These are phyloP conservation scores for Pseudochromis fuscus DNA, from an alignment of 2,797 vertebrate genomes.

Conservation along the genomic window DNA sequence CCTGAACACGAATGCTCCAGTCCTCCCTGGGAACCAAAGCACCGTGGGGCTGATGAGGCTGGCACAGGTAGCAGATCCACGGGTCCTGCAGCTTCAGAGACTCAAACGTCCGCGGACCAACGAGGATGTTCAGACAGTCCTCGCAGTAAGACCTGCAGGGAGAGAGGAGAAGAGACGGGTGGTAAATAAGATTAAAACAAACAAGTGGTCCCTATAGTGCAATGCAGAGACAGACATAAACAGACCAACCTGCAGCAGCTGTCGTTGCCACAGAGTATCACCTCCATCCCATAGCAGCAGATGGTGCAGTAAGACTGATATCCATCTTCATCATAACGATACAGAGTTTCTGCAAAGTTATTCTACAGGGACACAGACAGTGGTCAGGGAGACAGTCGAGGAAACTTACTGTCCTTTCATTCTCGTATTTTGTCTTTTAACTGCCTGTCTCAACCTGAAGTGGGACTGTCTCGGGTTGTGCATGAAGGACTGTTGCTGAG, in stretches of 20 bases:
- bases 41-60: constrained; percentile 81
- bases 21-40: constrained; percentile 87
- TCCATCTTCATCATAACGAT: constrained; percentile 84
- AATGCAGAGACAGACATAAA: fast-evolving
- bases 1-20: constrained; percentile 91
- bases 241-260: constrained; percentile 83
- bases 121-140: constrained; percentile 91
- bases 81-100: constrained; percentile 88
- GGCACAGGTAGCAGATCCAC: constrained; percentile 95
- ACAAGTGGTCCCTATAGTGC: fast-evolving
- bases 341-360: constrained; percentile 83
- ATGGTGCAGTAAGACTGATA: constrained; percentile 88
- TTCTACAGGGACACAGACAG: constrained; percentile 60
- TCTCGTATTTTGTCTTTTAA: no score
- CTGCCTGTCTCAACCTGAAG: no score
- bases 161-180: background rate
- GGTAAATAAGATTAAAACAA: background rate
- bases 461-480: no score
- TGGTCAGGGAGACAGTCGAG: background rate
- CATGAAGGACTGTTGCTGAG: no score
- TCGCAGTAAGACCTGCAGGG: constrained; percentile 90
- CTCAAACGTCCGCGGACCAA: constrained; percentile 85
- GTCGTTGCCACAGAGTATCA: constrained; percentile 83
- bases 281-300: constrained; percentile 85
- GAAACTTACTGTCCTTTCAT: background rate